phyloP scores from a whole-genome alignment of 1,140 invertebrate species.

The Vollenhovia emeryi region DNA sequence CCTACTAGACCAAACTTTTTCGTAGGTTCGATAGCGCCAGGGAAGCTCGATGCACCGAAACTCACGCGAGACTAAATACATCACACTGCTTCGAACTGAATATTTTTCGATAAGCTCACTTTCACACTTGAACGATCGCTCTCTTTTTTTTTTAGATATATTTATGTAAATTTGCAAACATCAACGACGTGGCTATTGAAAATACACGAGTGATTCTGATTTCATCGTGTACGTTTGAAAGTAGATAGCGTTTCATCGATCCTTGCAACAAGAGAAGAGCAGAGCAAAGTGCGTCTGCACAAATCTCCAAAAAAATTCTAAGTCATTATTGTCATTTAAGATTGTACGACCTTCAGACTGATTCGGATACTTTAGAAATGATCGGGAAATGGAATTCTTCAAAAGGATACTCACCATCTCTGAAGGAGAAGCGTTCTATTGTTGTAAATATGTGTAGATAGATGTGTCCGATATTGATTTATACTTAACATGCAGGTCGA shows the following conservation, averaged over 20 bases:
- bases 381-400: neutral
- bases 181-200: neutral
- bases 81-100: constrained; percentile 15
- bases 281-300: neutral
- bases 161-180: constrained; percentile 33
- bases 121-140: neutral
- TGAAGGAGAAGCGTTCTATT: neutral
- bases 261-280: neutral
- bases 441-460: constrained; percentile 29
- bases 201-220: neutral
- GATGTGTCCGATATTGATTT: constrained; percentile 16
- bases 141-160: constrained; percentile 37
- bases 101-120: constrained; percentile 29
- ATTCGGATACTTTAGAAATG: neutral
- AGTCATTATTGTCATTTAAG: neutral
- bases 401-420: constrained; percentile 13
- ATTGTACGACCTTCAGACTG: neutral
- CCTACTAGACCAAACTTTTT: constrained; percentile 47
- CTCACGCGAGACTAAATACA: constrained; percentile 7
- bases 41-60: constrained; percentile 11
- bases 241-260: neutral
- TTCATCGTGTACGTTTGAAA: constrained; percentile 1
- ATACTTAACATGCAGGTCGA: neutral
- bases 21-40: constrained; percentile 20
- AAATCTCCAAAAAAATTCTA: neutral